These are phyloP conservation scores for Ursus arctos DNA, from an alignment of 2,113 vertebrate species.

Conservation along the genomic window DNA sequence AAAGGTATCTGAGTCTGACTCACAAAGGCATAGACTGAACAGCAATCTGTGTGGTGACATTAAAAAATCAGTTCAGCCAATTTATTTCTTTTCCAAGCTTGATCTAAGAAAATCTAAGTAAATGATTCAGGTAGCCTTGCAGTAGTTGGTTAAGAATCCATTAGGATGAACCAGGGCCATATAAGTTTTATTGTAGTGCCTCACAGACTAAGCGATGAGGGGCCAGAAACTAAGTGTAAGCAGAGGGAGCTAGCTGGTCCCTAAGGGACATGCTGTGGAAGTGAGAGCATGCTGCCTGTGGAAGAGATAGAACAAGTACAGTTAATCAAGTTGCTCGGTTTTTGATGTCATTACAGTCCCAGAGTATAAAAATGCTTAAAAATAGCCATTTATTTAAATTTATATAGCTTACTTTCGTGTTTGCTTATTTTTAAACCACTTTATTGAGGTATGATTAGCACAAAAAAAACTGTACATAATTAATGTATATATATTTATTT, in stretches of 20 bases:
- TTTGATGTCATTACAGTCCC: neutral
- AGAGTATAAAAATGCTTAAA: neutral
- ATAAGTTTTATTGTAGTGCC: neutral
- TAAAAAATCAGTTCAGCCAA: neutral
- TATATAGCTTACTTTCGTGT: neutral
- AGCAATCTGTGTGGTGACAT: neutral
- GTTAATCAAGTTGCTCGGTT: neutral
- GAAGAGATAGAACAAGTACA: neutral
- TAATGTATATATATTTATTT: neutral
- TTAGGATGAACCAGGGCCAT: neutral
- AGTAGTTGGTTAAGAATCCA: neutral
- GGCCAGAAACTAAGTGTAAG: neutral
- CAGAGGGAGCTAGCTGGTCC: neutral
- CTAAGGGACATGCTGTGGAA: too few species aligned
- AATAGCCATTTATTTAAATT: neutral
- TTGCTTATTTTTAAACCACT: neutral
- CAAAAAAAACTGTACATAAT: neutral
- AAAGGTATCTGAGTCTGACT: neutral
- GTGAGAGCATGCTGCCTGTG: neutral
- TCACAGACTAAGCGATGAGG: neutral
- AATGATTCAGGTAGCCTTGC: neutral
- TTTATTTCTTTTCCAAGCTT: neutral
- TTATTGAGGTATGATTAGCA: neutral
- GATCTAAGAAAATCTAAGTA: conserved; percentile 22
- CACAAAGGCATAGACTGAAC: neutral